Evolutionary conservation across 2,113 vertebrate species (phyloP).

Genomic region (Ascaphus truei): DNA sequence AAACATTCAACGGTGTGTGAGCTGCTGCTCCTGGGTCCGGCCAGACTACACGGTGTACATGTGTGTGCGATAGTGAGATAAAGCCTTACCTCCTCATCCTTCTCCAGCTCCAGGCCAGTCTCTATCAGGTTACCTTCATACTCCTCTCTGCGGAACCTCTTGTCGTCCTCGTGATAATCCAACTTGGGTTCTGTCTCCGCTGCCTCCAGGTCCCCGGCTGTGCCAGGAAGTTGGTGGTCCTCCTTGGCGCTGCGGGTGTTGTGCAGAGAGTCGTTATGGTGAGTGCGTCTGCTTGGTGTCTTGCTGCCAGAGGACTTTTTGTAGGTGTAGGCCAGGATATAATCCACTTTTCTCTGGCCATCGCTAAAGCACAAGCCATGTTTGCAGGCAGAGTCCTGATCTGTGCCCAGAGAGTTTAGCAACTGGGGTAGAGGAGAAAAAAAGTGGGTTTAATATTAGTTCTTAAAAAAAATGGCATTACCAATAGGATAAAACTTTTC

Average conservation of each 20-base stretch:
- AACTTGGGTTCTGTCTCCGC: constrained; percentile 54
- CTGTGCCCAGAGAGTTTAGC: constrained; percentile 66
- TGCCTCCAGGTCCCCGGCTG: constrained; percentile 59
- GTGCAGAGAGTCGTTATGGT: constrained; percentile 56
- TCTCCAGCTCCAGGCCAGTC: constrained; percentile 88
- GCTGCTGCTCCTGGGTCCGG: no score
- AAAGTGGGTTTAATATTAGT: background rate
- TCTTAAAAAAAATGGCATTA: background rate
- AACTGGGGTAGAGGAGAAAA: constrained; percentile 55
- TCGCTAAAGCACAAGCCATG: constrained; percentile 82
- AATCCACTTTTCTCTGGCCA: constrained; percentile 83
- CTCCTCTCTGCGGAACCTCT: constrained; percentile 76
- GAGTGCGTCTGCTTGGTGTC: constrained; percentile 47
- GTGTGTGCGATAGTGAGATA: no score
- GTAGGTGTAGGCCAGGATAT: constrained; percentile 84
- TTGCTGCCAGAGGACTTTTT: constrained; percentile 62
- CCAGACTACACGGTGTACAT: no score
- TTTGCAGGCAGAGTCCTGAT: constrained; percentile 58
- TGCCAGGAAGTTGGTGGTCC: constrained; percentile 53
- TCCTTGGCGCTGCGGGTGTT: constrained; percentile 52
- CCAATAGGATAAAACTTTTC: no score
- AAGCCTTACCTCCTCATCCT: constrained; percentile 81
- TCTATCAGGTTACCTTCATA: constrained; percentile 86
- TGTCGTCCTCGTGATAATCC: constrained; percentile 81
- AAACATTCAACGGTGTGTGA: no score